phyloP scores from a whole-genome alignment of 2,113 vertebrate species.

The Pollachius pollachius region DNA sequence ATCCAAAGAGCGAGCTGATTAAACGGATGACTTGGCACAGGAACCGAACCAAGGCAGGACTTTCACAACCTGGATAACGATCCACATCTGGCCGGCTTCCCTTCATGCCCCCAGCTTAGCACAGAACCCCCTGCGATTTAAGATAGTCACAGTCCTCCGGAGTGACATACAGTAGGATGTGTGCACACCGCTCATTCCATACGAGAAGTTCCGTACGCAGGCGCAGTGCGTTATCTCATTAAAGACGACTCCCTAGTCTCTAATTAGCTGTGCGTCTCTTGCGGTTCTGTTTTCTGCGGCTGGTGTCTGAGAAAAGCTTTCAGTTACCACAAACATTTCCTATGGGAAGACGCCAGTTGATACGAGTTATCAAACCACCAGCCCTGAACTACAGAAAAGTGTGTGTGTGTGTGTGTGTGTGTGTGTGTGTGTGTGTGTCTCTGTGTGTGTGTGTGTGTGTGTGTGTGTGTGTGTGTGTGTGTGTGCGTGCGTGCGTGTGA shows the following conservation, averaged over 20 bases:
- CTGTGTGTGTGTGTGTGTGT: not conserved
- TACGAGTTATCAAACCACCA: no score
- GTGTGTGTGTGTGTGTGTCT: not conserved
- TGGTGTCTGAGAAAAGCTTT: not conserved
- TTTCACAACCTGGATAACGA: no score
- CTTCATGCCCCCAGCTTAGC: not conserved
- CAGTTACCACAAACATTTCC: not conserved
- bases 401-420: not conserved
- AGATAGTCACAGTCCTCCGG: not conserved
- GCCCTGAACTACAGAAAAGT: not conserved
- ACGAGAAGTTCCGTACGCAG: not conserved
- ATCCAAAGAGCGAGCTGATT: no score
- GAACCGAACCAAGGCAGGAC: no score
- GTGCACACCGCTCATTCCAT: not conserved
- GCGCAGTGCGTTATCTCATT: not conserved
- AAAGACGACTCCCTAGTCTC: not conserved
- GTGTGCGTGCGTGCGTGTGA: not conserved
- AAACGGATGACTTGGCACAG: no score
- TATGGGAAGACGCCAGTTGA: not conserved
- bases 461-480: not conserved
- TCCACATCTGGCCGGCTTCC: no score
- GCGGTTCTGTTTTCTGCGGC: not conserved
- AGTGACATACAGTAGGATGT: no score
- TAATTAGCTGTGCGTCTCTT: not conserved
- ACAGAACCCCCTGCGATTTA: not conserved